Conservation (phyloP, 2,113 vertebrate genomes). For the Gambusia affinis region DNA sequence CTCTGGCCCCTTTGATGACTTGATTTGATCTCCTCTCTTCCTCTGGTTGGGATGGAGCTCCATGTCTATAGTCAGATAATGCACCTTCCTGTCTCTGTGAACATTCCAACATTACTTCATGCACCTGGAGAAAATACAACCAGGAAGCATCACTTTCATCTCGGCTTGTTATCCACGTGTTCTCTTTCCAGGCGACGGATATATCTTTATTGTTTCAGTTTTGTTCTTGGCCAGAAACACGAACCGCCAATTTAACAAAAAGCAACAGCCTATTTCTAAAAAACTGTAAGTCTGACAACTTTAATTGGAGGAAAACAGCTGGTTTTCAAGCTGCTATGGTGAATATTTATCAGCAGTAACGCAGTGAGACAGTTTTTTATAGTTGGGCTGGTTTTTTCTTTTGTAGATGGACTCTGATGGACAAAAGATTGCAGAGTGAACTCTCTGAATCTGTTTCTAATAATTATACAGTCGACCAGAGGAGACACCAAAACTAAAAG, state of each 20-base stretch:
- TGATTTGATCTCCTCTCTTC: constrained; percentile 70
- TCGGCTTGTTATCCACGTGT: constrained; percentile 39
- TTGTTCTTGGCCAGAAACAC: constrained; percentile 31
- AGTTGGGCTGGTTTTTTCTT: constrained; percentile 36
- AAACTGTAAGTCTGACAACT: constrained; percentile 61
- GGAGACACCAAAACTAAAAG: constrained; percentile 1
- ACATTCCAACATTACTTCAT: constrained; percentile 9
- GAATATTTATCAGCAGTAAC: constrained; percentile 76
- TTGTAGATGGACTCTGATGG: constrained; percentile 42
- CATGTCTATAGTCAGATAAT: constrained; percentile 57
- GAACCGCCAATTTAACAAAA: constrained; percentile 67
- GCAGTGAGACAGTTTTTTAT: constrained; percentile 61
- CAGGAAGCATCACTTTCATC: constrained; percentile 8
- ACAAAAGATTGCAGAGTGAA: constrained; percentile 55
- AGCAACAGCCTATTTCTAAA: constrained; percentile 70
- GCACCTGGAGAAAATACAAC: constrained; percentile 6
- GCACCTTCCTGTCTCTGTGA: constrained; percentile 13
- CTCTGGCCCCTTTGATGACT: constrained; percentile 73
- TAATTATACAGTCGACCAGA: constrained; percentile 64
- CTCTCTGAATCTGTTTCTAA: constrained; percentile 50
- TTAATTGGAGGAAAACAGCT: constrained; percentile 78
- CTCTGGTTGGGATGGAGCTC: constrained; percentile 53
- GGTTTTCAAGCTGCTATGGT: constrained; percentile 73
- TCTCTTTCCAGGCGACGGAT: constrained; percentile 21
- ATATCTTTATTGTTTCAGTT: constrained; percentile 49